Conservation (phyloP, 2,888 invertebrate species). For the Pyrrhia umbra region DNA sequence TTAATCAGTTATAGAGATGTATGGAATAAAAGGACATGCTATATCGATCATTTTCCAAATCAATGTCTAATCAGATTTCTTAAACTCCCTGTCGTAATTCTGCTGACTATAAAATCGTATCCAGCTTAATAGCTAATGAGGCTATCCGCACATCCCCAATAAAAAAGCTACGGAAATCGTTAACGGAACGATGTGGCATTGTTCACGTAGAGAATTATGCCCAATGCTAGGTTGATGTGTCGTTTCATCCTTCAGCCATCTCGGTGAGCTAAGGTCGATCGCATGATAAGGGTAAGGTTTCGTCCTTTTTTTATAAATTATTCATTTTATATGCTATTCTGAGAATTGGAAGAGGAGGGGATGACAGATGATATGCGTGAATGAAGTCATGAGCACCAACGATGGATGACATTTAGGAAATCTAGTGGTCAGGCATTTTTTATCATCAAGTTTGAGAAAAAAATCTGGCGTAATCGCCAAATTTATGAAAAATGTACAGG, state of each 20-base stretch:
- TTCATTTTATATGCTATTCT: conserved; percentile 56
- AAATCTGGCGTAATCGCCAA: no score
- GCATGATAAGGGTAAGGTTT: conserved; percentile 55
- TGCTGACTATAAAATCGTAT: conserved; percentile 67
- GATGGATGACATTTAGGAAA: conserved; percentile 25
- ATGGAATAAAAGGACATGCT: no score
- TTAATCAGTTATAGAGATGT: no score
- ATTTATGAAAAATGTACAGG: no score
- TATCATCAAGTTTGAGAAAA: no score
- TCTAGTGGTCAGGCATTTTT: conserved; percentile 4
- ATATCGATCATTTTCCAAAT: neutral
- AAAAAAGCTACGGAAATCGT: conserved; percentile 61
- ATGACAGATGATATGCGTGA: conserved; percentile 50
- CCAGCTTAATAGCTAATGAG: conserved; percentile 53
- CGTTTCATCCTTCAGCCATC: conserved; percentile 58
- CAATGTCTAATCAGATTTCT: conserved; percentile 21
- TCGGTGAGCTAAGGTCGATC: conserved; percentile 56
- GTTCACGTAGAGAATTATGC: conserved; percentile 77
- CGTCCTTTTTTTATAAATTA: conserved; percentile 58
- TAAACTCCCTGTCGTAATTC: conserved; percentile 52
- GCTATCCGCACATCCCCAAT: conserved; percentile 43
- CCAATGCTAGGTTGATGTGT: conserved; percentile 72
- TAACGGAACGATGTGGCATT: conserved; percentile 76
- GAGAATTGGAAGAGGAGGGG: conserved; percentile 36
- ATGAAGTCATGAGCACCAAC: conserved; percentile 41